Evolutionary conservation across 2,888 invertebrate species (phyloP), one percentile per base, ranked within the genome.

Genomic region (Hymenopus coronatus): DNA sequence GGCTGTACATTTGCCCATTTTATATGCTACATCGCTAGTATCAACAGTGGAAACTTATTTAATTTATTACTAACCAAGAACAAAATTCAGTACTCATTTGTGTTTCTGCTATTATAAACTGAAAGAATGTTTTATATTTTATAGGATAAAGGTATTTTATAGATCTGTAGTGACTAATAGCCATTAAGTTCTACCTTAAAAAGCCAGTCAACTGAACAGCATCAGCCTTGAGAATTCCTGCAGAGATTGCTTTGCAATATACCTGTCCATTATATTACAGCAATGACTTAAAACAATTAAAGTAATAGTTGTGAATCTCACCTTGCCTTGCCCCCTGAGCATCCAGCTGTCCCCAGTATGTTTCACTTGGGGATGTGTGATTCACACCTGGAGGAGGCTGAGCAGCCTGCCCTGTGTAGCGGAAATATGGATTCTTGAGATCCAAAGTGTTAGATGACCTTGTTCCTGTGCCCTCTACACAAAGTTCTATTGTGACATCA

Each of bases 361-460:
- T 95, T 93, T 99, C 99, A 92, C 98, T 98, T 0, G 99, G 99
- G 2, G 99, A 98, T 86, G 97, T 96, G 90, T 96, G 96, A 92
- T 97, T 97, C 87, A 97, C 96, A 20, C 99, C 98, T 0, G 99
- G 99, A 12, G 99, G 99, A 0, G 98, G 97, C 89, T 97, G 96
- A 0, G 97, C 97, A 0, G 98, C 97, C 40, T 98, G 97, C 28
- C 98, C 98, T 3, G 98, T 98, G 92, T 98, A 99, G 92, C 99
- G 96, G 93, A 99, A 99, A 95, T 98, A 99, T 0, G 99, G 99
- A 94, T 99, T 99, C 94, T 99, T 99, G 92, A 99, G 94, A 93
- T 99, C 99, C 92, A 99, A 95, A 27, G 98, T 98, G 93, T 99
- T 99, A 90, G 96, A 96, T 82, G 98, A 97, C 90, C 96, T 96